phyloP scores from a whole-genome alignment of 2,113 vertebrate genomes.

The Nyctibius bracteatus region DNA sequence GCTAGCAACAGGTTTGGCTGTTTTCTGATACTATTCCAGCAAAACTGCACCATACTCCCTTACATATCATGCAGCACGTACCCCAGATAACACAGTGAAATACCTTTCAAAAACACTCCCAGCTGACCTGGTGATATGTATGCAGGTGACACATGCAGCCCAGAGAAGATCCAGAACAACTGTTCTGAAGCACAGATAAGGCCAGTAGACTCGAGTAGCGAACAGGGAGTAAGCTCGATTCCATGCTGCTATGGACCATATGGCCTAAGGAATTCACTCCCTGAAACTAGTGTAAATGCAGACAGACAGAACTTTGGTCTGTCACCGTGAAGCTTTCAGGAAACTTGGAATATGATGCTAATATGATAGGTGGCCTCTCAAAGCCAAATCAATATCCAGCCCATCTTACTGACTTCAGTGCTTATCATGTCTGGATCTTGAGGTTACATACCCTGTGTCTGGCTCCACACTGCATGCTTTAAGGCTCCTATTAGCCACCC shows the following conservation, averaged over 20 bases:
- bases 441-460: accelerated
- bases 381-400: not conserved
- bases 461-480: not conserved
- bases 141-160: not conserved
- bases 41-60: not conserved
- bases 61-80: not conserved
- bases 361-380: not conserved
- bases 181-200: not conserved
- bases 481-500: not conserved
- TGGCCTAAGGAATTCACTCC: not conserved
- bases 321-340: not conserved
- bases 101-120: not conserved
- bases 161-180: not conserved
- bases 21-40: not conserved
- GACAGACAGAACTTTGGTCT: not conserved
- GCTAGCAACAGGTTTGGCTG: not conserved
- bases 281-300: not conserved
- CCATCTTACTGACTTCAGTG: not conserved
- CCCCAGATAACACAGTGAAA: not conserved
- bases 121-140: not conserved
- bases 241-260: too few relatives aligned
- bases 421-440: not conserved
- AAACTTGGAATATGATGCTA: not conserved
- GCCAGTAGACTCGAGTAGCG: not conserved
- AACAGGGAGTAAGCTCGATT: not conserved